phyloP scores from a whole-genome alignment of 2,888 invertebrate genomes.

The Megaustenia siamemsis region DNA sequence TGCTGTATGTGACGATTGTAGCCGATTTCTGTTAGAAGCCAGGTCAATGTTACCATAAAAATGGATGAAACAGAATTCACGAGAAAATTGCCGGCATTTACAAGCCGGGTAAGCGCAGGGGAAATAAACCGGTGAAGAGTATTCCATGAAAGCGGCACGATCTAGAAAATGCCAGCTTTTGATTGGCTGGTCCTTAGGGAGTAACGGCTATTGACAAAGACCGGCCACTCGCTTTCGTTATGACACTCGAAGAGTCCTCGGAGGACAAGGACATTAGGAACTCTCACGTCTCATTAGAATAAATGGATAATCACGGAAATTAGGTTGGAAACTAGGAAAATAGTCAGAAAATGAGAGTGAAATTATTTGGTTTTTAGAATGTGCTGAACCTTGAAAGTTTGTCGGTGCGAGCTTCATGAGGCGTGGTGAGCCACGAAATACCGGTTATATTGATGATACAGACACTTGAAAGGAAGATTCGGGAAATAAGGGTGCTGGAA shows the following conservation, averaged over 20 bases:
- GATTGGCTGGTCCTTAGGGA: constrained; percentile 3
- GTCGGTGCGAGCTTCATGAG: too few species aligned
- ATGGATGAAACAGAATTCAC: background rate
- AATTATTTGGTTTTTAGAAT: background rate
- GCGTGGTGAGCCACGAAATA: too few species aligned
- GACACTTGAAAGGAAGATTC: too few species aligned
- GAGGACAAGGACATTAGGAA: background rate
- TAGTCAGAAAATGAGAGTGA: background rate
- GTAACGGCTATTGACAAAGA: background rate
- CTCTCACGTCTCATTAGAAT: constrained; percentile 3
- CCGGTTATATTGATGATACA: too few species aligned
- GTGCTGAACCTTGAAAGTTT: background rate
- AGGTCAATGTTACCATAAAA: background rate
- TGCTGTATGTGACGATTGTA: too few species aligned
- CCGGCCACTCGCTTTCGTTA: constrained; percentile 6
- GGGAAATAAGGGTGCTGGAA: too few species aligned
- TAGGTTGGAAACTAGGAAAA: background rate
- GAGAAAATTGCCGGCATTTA: background rate
- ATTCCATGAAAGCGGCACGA: background rate
- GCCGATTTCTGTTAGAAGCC: too few species aligned
- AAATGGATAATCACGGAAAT: constrained; percentile 1
- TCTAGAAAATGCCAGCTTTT: constrained; percentile 12
- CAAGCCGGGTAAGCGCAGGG: background rate
- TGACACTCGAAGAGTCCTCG: background rate
- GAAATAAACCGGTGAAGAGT: background rate